These are phyloP conservation scores for Leptinotarsa undecemlineata DNA, from an alignment of 1,140 invertebrate genomes.

Conservation along the genomic window DNA sequence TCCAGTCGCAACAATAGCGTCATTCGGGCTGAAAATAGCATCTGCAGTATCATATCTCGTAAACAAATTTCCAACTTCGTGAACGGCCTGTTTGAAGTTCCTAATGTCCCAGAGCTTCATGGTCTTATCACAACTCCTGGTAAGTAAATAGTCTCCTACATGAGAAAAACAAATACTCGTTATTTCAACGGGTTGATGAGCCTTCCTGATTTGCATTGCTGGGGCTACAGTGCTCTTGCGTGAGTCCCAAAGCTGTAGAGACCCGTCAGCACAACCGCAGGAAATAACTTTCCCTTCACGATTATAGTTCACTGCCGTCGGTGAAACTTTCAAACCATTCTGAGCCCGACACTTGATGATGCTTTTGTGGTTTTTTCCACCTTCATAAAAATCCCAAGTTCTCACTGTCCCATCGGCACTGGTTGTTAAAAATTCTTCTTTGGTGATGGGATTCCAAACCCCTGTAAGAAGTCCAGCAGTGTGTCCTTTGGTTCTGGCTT, in stretches of 20 bases:
- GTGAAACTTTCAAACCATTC: slow-evolving; percentile 86
- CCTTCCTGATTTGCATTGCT: slow-evolving; percentile 73
- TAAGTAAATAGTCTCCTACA: slow-evolving; percentile 77
- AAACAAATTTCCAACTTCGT: slow-evolving; percentile 71
- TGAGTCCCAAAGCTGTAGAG: slow-evolving; percentile 97
- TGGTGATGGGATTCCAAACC: slow-evolving; percentile 89
- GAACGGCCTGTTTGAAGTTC: slow-evolving; percentile 78
- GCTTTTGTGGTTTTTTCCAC: slow-evolving; percentile 74
- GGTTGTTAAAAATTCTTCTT: slow-evolving; percentile 94
- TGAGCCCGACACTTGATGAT: slow-evolving; percentile 89
- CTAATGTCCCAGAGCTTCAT: slow-evolving; percentile 95
- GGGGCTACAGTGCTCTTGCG: slow-evolving; percentile 84
- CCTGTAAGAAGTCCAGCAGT: slow-evolving; percentile 88
- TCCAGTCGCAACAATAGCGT: slow-evolving; percentile 86
- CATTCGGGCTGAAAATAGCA: slow-evolving; percentile 93
- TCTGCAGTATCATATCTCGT: slow-evolving; percentile 91
- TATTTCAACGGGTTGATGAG: slow-evolving; percentile 82
- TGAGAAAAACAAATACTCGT: slow-evolving; percentile 89
- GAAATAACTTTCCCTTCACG: slow-evolving; percentile 88
- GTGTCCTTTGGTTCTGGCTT: slow-evolving; percentile 94
- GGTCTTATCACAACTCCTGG: slow-evolving; percentile 88
- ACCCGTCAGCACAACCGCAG: slow-evolving; percentile 93
- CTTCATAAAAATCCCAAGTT: slow-evolving; percentile 83
- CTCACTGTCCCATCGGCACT: slow-evolving; percentile 91
- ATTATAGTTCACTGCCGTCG: slow-evolving; percentile 82